Evolutionary conservation across 2,113 vertebrate species (phyloP), one percentile per base, ranked within the genome.

Genomic region (Calypte anna): DNA sequence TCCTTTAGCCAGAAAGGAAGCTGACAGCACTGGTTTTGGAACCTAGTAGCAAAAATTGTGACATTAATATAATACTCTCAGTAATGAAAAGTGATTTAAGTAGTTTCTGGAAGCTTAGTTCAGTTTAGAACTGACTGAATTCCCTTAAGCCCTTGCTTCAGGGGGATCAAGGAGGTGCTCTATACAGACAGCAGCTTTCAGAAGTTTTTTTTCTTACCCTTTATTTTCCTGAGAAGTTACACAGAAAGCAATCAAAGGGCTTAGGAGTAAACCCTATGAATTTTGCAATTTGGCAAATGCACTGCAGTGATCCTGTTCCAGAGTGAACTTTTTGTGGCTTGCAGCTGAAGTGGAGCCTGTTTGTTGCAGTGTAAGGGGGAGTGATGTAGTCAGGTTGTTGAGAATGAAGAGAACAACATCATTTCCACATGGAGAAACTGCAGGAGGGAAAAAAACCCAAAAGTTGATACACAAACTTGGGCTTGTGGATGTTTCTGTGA

Each of bases 21-120:
- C 64, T 53, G 82, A 83, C 54, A 57, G 4, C 2, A 6, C n/a
- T 69, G 61, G 31, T 14, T 77, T 81, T 86, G 70, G 84, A 91
- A 82, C 20, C 17, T 31, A 44, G 27, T 9, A 72, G 83, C 46
- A 86, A 90, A 83, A 86, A 79, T 82, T 67, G 58, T 72, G 58
- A 10, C 24, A 16, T 78, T 88, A 57, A n/a, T 75, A 31, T 84
- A 82, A 75, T 79, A 15, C n/a, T 63, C 38, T 61, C 44, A 86
- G 33, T 91, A 84, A 91, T 87, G 53, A 78, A 38, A 88, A 91
- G n/a, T 64, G 57, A 68, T 50, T 90, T 78, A 59, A 94, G 57
- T 64, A 84, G 77, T 91, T 93, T 81, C 91, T 89, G 86, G 77
- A 92, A 92, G 75, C 62, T 77, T 74, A 73, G 44, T 46, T 90